Evolutionary conservation across 2,113 vertebrate genomes (phyloP).

Genomic region (Patagioenas fasciata): DNA sequence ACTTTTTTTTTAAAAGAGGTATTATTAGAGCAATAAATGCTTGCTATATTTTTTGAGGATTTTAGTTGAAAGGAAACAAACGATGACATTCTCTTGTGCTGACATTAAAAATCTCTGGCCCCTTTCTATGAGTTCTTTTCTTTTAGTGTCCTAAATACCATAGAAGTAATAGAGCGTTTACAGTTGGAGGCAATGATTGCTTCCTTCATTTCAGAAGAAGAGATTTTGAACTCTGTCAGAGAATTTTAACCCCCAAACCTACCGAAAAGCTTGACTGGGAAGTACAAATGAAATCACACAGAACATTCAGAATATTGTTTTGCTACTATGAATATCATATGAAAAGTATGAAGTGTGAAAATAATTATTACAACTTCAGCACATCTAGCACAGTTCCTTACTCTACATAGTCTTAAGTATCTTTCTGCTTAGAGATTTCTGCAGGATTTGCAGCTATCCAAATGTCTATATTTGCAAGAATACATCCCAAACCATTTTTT

Average conservation of each 20-base stretch:
- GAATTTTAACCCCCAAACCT: neutral
- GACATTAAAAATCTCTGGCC: constrained; percentile 31
- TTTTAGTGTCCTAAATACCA: constrained; percentile 54
- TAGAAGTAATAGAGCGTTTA: constrained; percentile 47
- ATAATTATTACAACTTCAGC: neutral
- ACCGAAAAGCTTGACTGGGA: neutral
- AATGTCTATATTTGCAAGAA: neutral
- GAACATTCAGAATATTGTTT: neutral
- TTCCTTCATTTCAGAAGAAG: constrained; percentile 18
- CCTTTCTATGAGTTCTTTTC: constrained; percentile 34
- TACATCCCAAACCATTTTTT: neutral
- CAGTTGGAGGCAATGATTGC: constrained; percentile 26
- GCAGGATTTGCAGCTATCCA: neutral
- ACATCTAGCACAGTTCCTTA: neutral
- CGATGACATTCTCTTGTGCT: constrained; percentile 2
- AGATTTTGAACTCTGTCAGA: neutral
- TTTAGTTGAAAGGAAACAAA: constrained; percentile 20
- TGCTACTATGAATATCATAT: neutral
- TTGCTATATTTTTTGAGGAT: neutral
- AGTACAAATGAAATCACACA: neutral
- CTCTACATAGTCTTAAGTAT: neutral
- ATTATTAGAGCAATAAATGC: neutral
- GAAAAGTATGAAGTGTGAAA: neutral
- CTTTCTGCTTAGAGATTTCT: neutral
- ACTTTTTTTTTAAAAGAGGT: neutral